Evolutionary conservation across 2,888 invertebrate species (phyloP).

Genomic region (Minunthozetes semirufus): DNA sequence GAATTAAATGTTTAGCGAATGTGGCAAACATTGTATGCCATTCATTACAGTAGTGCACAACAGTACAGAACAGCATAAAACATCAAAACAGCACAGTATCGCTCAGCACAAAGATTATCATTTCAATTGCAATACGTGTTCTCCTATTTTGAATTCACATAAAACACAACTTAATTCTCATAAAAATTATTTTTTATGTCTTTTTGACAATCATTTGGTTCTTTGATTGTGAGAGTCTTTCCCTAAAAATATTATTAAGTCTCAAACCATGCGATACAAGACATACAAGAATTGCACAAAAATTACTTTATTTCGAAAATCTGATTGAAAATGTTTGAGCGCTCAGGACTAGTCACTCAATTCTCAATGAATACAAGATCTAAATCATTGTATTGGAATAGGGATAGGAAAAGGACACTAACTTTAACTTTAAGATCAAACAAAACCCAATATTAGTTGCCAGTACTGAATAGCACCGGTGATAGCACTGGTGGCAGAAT

Average conservation of each 20-base stretch:
- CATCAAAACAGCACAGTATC: not conserved
- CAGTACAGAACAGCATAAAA: too few species aligned
- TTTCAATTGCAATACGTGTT: not conserved
- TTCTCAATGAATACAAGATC: not conserved
- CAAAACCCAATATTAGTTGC: slow-evolving; percentile 12
- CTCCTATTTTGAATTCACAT: not conserved
- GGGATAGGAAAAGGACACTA: not conserved
- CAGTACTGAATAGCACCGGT: not conserved
- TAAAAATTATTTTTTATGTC: not conserved
- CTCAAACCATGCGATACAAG: slow-evolving; percentile 5
- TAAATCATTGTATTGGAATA: not conserved
- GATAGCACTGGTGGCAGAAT: not conserved
- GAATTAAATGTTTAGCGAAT: not conserved
- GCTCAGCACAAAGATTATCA: not conserved
- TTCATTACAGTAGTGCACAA: not conserved
- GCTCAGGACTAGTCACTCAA: not conserved
- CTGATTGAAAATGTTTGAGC: not conserved
- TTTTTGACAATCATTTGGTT: not conserved
- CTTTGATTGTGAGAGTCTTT: slow-evolving; percentile 8
- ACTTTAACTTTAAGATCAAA: not conserved
- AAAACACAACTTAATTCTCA: not conserved
- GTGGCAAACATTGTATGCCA: not conserved
- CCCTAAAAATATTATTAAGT: not conserved
- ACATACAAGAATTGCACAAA: not conserved
- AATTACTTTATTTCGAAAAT: not conserved